Evolutionary conservation across 2,113 vertebrate species (phyloP).

Genomic region (Mustela lutreola): DNA sequence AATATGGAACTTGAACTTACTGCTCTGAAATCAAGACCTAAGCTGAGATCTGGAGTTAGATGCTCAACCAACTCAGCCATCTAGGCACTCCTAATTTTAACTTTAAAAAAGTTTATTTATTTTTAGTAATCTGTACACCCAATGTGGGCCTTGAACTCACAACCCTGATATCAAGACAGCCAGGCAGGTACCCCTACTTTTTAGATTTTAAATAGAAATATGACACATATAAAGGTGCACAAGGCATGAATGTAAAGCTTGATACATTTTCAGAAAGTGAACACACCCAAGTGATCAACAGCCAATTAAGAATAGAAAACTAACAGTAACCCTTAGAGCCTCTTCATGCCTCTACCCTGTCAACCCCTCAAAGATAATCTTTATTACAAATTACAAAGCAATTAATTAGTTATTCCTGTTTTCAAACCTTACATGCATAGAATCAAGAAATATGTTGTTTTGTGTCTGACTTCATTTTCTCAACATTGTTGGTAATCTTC

Average conservation of each 20-base stretch:
- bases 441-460: neutral
- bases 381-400: neutral
- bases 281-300: neutral
- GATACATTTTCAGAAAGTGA: neutral
- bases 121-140: neutral
- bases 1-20: neutral
- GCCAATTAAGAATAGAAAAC: neutral
- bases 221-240: neutral
- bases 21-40: neutral
- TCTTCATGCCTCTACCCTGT: fast-evolving
- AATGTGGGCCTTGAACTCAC: neutral
- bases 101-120: neutral
- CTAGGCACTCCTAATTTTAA: neutral
- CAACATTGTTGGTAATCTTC: neutral
- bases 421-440: neutral
- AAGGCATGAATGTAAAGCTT: neutral
- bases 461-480: neutral
- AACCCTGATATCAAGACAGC: neutral
- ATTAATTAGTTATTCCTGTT: too few species aligned
- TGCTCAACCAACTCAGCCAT: too few species aligned
- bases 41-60: too few species aligned
- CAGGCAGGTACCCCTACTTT: neutral
- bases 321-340: too few species aligned
- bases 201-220: neutral
- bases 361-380: neutral